These are phyloP conservation scores for Drosophila kuntzei DNA, from an alignment of 2,888 invertebrate species.

Conservation along the genomic window DNA sequence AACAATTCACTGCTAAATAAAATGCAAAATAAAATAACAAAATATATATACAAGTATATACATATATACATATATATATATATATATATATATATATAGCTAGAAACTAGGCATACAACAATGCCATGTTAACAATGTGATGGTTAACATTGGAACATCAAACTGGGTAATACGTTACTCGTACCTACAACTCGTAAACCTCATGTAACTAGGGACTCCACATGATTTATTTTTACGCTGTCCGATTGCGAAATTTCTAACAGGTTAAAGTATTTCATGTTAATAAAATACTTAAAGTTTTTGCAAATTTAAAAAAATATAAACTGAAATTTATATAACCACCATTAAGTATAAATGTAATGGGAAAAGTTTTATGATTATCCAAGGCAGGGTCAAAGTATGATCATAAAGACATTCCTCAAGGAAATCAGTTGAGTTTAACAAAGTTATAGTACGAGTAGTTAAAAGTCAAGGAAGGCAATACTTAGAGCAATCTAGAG, in stretches of 20 bases:
- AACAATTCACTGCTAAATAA: conserved; percentile 8
- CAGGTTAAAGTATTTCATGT: conserved; percentile 3
- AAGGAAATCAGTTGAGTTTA: neutral
- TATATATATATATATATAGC: neutral
- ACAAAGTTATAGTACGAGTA: neutral
- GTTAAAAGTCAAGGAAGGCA: neutral
- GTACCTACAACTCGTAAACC: neutral
- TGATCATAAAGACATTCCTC: neutral
- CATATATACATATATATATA: conserved; percentile 1
- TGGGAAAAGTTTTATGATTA: neutral
- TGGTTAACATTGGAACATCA: conserved; percentile 13
- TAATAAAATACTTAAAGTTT: neutral
- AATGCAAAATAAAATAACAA: conserved; percentile 9
- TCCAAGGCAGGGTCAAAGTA: neutral
- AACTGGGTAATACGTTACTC: conserved; percentile 5
- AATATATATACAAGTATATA: neutral
- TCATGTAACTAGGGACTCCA: conserved; percentile 1
- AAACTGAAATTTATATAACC: neutral
- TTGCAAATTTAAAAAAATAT: neutral
- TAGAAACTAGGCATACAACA: conserved; percentile 16
- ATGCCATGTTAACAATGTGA: conserved; percentile 15
- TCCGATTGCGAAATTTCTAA: conserved; percentile 3
- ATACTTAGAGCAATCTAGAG: no score
- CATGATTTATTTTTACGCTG: conserved; percentile 1
- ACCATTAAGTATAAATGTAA: neutral